Conservation (phyloP, 2,797 vertebrate genomes). For the Sebastes matsubarae region DNA sequence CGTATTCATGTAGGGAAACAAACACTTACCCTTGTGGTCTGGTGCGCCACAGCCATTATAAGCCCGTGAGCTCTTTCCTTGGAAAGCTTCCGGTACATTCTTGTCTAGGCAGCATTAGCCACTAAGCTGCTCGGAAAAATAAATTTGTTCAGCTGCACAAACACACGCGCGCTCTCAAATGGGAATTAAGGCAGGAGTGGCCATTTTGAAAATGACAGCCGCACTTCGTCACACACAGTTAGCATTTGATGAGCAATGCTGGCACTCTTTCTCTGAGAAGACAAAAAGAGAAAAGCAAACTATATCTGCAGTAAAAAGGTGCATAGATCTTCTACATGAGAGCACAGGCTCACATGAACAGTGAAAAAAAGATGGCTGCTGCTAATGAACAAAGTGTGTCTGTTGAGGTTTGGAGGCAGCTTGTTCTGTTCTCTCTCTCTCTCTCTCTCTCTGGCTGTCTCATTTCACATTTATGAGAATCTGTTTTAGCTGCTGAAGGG, state of each 20-base stretch:
- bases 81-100: constrained; percentile 47
- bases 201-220: constrained; percentile 44
- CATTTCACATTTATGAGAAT: constrained; percentile 68
- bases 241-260: constrained; percentile 40
- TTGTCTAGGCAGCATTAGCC: constrained; percentile 51
- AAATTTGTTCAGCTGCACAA: constrained; percentile 52
- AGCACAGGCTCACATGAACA: constrained; percentile 3
- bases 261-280: constrained; percentile 15
- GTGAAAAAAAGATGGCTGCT: constrained; percentile 20
- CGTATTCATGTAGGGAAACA: background rate
- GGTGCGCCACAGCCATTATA: constrained; percentile 21
- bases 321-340: constrained; percentile 10
- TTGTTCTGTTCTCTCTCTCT: constrained; percentile 35
- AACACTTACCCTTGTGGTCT: background rate
- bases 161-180: constrained; percentile 13
- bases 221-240: constrained; percentile 32
- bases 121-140: constrained; percentile 60
- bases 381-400: constrained; percentile 43
- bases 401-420: constrained; percentile 21
- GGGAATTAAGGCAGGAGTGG: constrained; percentile 36
- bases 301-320: constrained; percentile 25
- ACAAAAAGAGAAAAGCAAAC: constrained; percentile 42
- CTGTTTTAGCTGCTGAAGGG: constrained; percentile 40
- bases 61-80: constrained; percentile 37
- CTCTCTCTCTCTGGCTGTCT: constrained; percentile 20